Evolutionary conservation across 2,888 invertebrate species (phyloP), one percentile per base, ranked within the genome.

Genomic region (Polia nebulosa): DNA sequence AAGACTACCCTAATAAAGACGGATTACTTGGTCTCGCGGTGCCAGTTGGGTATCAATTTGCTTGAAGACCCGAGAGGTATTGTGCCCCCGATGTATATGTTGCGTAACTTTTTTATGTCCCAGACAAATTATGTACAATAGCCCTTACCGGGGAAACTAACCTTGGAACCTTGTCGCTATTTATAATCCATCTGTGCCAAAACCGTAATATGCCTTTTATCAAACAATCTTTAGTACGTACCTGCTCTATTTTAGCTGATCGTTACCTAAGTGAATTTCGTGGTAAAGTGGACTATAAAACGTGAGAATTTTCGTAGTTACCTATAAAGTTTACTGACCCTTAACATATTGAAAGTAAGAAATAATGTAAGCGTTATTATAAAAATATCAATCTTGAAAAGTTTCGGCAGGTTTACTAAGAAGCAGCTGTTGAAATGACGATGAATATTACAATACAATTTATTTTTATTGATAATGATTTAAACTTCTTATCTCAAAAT

Each of bases 1-100:
- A 88, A 90, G 90, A 91, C 89, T 90, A 84, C 82, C 88, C 85
- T 92, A 95, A 95, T 94, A 94, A 93, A 94, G 95, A 94, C 87
- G 89, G 91, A 95, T 95, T 91, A 91, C 91, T 86, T 81, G 84
- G 88, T 88, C 89, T 84, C 84, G 76, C 74, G 78, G 86, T 82
- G 84, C 82, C 86, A 86, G 88, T 85, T 83, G 83, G 85, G 87
- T 90, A 89, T 90, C 90, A 90, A 90, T 89, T 90, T 90, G 78
- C 82, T 83, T 67, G 72, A 74, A 78, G 75, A 75, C 80, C 76
- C 80, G 62, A 76, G 61, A 83, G 75, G 82, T 81, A 81, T 81
- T 78, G 77, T 82, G 63, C 36, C 74, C 66, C 55, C 71, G 49
- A 78, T 77, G 53, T 76, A 41, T 72, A 41, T 60, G 53, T 70